Conservation (phyloP, 2,888 invertebrate genomes). For the Alentia gelatinosa region DNA sequence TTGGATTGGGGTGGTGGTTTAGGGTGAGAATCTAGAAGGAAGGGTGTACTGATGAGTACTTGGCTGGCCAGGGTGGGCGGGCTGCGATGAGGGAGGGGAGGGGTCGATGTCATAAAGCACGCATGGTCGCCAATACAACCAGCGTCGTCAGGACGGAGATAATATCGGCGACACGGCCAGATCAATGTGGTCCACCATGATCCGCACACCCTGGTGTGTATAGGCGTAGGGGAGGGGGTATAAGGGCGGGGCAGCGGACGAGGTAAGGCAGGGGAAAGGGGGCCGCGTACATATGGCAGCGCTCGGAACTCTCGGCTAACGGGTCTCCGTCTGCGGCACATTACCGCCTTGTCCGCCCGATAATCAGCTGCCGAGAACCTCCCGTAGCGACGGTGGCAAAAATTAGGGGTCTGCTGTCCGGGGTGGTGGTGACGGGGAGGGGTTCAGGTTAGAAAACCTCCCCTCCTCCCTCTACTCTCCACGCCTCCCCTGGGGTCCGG, state of each 20-base stretch:
- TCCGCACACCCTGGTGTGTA: background rate
- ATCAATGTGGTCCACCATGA: background rate
- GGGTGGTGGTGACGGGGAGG: background rate
- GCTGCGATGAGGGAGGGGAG: background rate
- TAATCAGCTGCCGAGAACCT: constrained; percentile 12
- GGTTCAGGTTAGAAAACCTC: background rate
- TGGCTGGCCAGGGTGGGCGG: no score
- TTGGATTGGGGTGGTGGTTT: background rate
- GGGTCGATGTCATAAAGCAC: constrained; percentile 9
- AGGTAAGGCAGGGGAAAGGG: background rate
- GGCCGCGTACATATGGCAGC: constrained; percentile 7
- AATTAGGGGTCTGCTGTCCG: background rate
- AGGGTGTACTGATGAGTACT: no score
- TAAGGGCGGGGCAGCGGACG: background rate
- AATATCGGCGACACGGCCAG: background rate
- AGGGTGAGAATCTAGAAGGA: no score
- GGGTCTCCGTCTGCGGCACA: background rate
- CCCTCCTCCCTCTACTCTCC: background rate
- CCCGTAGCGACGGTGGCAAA: background rate
- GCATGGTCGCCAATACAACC: background rate
- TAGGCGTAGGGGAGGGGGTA: background rate
- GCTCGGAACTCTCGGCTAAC: background rate
- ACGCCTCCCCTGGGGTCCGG: background rate
- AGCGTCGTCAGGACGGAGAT: background rate
- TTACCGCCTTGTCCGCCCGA: background rate